Base-by-base conservation (phyloP, 2,888 invertebrate genomes). In the Drosophila greeni region DNA sequence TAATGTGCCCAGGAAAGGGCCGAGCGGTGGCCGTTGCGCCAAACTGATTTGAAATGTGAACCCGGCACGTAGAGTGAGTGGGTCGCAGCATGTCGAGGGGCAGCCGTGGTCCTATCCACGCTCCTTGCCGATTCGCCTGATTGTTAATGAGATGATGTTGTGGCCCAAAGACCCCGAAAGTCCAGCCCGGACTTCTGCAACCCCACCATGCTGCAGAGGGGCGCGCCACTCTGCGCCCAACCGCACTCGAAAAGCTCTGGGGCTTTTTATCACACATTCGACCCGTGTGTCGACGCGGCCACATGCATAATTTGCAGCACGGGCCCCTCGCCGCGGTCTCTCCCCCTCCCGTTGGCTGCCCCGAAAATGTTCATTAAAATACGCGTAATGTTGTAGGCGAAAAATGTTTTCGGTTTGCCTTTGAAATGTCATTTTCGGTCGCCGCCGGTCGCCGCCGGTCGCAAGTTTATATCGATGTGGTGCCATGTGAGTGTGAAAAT, bases 331-430 rank as follows among this genome's bases (percentile, higher is more conserved):
- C 20, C 23, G 26, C 40, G 42, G 36, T 31, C 34, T 37, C 23
- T 11, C 12, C 20, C 7, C n/a, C 43, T 31, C 16, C 23, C 51
- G n/a, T 18, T 16, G 39, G 31, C 54, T 34, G 62, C 52, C 66
- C 36, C 40, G 55, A 69, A 74, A 80, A 71, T 75, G 75, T 77
- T 79, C 77, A 82, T 81, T 79, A 76, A 79, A 81, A 81, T 70
- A 73, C 73, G 64, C 61, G 57, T 65, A 78, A 79, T 79, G 69
- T 75, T 78, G 73, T 71, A 69, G 76, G 66, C 70, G 69, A 64
- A 80, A 81, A 76, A 82, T 80, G 70, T 70, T 70, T 66, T 74
- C 40, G 73, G 76, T 70, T 73, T 72, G 70, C 66, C 69, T 78
- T 78, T 73, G 75, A 71, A 80, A 74, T 81, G 81, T 42, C 72